A percentile compares a stretch with the other conserved stretches of the same genome.
phyloP scores from a whole-genome alignment of 1,140 invertebrate species.

The Mizuhopecten yessoensis region DNA sequence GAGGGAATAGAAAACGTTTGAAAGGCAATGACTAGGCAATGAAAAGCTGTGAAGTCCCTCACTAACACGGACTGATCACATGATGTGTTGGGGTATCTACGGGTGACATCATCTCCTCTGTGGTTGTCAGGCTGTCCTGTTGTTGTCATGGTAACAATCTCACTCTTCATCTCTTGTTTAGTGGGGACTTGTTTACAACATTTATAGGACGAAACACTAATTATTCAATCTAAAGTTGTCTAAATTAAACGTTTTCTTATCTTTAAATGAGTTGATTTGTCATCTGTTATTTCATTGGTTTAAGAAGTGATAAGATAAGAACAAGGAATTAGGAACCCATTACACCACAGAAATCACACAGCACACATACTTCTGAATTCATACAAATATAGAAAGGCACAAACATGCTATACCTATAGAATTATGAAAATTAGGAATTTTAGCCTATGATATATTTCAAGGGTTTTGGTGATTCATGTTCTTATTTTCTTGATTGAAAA shows the following conservation, averaged over 20 bases:
- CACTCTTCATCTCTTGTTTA: neutral
- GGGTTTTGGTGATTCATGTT: too few species aligned
- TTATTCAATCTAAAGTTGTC: neutral
- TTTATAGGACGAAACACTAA: neutral
- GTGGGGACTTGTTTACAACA: neutral
- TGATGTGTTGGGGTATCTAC: neutral
- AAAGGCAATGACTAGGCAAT: neutral
- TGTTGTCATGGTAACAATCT: slow-evolving; percentile 30
- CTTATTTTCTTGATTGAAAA: too few species aligned
- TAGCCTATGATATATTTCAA: too few species aligned
- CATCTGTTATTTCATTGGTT: neutral
- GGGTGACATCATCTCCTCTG: slow-evolving; percentile 6
- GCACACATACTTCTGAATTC: too few species aligned
- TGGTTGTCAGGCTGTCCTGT: neutral
- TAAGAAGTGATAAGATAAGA: neutral
- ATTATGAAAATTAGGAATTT: too few species aligned
- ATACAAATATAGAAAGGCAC: too few species aligned
- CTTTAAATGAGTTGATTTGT: neutral
- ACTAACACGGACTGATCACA: neutral
- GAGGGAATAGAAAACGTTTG: neutral
- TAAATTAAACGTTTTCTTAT: slow-evolving; percentile 22
- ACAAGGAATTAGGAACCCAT: neutral
- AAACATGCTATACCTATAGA: too few species aligned
- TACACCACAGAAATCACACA: neutral
- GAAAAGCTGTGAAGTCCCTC: slow-evolving; percentile 22